Conservation (phyloP, 2,113 vertebrate species). For the Orycteropus afer region DNA sequence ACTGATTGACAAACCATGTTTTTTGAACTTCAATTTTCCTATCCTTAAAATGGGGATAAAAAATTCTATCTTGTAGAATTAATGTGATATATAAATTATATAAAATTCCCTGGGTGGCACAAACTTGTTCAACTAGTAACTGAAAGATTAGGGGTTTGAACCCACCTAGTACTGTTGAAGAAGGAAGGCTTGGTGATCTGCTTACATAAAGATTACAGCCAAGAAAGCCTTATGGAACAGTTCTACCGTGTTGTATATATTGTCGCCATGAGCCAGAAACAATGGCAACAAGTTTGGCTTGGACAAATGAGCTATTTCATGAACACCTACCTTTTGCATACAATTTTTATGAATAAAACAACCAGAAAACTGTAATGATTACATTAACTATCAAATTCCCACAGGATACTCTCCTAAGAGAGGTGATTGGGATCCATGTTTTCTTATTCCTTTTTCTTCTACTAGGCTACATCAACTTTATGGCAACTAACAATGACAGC, state of each 20-base stretch:
- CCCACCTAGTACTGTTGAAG: no score
- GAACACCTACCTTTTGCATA: neutral
- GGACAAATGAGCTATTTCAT: neutral
- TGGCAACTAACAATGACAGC: neutral
- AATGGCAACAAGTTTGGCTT: no score
- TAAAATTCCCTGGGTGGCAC: no score
- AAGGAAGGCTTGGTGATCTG: no score
- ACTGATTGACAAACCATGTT: neutral
- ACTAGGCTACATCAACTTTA: no score
- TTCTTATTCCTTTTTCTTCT: neutral
- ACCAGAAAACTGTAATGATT: neutral
- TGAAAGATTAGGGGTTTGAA: no score
- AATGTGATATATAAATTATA: neutral
- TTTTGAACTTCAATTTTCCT: neutral
- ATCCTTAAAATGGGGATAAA: neutral
- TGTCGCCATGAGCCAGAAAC: no score
- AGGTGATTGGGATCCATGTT: neutral
- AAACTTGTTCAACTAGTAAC: no score
- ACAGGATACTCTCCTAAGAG: neutral
- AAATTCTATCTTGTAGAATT: neutral
- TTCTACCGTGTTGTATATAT: no score
- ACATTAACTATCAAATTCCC: neutral
- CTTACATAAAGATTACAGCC: no score
- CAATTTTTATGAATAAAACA: neutral
- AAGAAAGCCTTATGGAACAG: no score